A percentile compares a stretch with the other conserved stretches of the same genome.
phyloP scores from a whole-genome alignment of 2,113 vertebrate species.

The Corythaixoides concolor region DNA sequence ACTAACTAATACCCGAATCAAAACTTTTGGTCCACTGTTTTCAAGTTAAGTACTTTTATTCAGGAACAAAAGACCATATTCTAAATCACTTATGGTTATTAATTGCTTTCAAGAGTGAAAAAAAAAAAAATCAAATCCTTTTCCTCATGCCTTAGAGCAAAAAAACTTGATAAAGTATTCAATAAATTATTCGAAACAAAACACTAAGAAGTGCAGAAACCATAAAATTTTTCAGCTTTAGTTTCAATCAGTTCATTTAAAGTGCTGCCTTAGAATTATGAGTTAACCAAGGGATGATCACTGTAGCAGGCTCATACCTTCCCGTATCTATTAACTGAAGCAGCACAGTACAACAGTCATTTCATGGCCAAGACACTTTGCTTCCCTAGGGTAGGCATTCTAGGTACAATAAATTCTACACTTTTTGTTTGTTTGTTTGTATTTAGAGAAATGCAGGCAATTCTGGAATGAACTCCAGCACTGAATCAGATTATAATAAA shows the following conservation, averaged over 20 bases:
- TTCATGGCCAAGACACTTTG: neutral
- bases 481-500: neutral
- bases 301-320: neutral
- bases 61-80: neutral
- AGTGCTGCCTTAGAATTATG: neutral
- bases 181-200: constrained; percentile 15
- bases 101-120: neutral
- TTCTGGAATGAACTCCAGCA: neutral
- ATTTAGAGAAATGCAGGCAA: neutral
- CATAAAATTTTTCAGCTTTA: neutral
- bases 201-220: neutral
- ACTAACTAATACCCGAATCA: neutral
- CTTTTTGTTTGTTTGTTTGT: neutral
- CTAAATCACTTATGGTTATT: neutral
- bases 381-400: neutral
- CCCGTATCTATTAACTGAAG: neutral
- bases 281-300: neutral
- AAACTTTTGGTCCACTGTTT: neutral
- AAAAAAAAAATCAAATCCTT: neutral
- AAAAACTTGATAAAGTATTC: neutral
- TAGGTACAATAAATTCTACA: neutral
- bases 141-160: neutral
- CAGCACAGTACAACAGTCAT: neutral
- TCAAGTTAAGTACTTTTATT: neutral
- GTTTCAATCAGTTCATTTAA: neutral